Conservation (phyloP, 2,797 vertebrate genomes). For the Gobionotothen gibberifrons region DNA sequence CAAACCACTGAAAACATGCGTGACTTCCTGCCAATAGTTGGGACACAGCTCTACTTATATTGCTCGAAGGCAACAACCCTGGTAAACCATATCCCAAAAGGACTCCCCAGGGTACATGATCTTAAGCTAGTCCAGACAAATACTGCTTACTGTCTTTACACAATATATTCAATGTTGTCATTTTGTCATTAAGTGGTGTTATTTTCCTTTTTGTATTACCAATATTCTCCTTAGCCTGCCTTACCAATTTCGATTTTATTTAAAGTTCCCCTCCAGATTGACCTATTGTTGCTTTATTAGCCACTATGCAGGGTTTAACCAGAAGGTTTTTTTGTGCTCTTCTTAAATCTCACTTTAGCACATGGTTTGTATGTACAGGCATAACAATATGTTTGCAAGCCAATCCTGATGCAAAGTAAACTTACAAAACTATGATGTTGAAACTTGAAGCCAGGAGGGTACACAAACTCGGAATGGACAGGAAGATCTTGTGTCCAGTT, state of each 20-base stretch:
- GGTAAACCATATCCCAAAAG: neutral
- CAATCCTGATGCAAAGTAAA: too few species aligned
- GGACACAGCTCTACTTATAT: neutral
- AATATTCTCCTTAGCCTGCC: too few species aligned
- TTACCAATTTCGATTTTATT: neutral
- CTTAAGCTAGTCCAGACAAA: neutral
- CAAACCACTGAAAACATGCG: neutral
- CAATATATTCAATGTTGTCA: neutral
- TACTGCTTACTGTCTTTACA: neutral
- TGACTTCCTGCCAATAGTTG: neutral
- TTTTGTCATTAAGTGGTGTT: constrained; percentile 18
- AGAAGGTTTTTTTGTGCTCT: neutral
- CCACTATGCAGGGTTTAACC: neutral
- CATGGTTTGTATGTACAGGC: neutral
- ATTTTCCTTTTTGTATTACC: neutral
- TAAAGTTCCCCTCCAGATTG: neutral
- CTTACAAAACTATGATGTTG: too few species aligned
- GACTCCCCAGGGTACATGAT: neutral
- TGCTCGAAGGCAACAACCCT: neutral
- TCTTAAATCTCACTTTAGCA: neutral
- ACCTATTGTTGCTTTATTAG: neutral
- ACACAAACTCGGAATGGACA: too few species aligned
- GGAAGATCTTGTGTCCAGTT: too few species aligned
- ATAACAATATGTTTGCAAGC: neutral
- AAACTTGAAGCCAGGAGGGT: too few species aligned